Conservation (phyloP, 1,140 invertebrate species). For the Ostrea denselamellosa region DNA sequence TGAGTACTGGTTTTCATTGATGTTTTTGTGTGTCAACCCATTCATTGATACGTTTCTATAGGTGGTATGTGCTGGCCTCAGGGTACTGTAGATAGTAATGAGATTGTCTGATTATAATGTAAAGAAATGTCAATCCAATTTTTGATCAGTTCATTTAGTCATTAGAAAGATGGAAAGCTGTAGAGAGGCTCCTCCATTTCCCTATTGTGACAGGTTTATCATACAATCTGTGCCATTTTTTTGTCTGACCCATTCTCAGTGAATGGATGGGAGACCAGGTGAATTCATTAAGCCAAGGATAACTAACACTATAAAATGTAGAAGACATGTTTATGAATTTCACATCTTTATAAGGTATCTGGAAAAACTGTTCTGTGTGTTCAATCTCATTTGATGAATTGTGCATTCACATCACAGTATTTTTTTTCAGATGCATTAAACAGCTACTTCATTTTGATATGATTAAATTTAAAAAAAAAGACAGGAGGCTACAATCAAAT, state of each 20-base stretch:
- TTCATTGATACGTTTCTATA: background rate
- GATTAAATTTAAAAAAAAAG: too few relatives aligned
- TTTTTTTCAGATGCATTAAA: background rate
- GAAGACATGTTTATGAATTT: background rate
- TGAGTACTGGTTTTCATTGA: background rate
- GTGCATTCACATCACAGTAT: background rate
- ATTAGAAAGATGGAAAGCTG: background rate
- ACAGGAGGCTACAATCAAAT: background rate
- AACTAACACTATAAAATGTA: background rate
- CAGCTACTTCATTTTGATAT: background rate
- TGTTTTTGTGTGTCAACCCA: background rate
- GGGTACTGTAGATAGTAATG: background rate
- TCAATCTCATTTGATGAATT: too few relatives aligned
- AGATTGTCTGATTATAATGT: background rate
- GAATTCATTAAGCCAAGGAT: background rate
- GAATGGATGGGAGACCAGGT: background rate
- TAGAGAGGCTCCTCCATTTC: background rate
- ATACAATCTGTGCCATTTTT: background rate
- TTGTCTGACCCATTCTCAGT: background rate
- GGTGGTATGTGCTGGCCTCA: background rate
- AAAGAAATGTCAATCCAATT: background rate
- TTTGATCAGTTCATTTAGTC: constrained; percentile 1
- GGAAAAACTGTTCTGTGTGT: background rate
- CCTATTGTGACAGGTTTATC: background rate
- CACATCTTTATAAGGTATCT: background rate